A percentile compares a stretch with the other conserved stretches of the same genome.
Conservation (phyloP, 2,113 vertebrate species). For the Podiceps cristatus region DNA sequence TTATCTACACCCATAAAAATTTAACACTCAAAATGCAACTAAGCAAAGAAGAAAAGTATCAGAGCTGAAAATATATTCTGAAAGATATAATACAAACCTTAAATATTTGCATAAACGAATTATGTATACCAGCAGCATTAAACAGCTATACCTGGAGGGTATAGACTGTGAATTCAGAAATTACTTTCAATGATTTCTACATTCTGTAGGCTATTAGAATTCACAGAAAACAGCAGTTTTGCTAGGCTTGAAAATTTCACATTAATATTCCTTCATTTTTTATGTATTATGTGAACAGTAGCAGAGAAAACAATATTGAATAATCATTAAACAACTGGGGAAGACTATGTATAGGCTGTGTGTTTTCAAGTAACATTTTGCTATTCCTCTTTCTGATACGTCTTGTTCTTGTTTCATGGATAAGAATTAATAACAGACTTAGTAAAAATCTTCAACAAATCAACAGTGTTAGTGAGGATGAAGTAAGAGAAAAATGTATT, state of each 20-base stretch:
- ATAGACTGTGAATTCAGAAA: neutral
- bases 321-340: neutral
- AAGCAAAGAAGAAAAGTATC: neutral
- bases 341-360: neutral
- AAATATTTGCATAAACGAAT: slow-evolving; percentile 26
- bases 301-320: neutral
- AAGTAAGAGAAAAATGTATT: neutral
- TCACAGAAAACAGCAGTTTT: neutral
- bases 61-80: neutral
- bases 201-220: neutral
- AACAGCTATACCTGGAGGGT: neutral
- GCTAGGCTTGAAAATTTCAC: neutral
- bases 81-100: neutral
- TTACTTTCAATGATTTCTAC: neutral
- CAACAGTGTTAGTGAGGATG: neutral
- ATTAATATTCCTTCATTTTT: neutral
- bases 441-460: neutral
- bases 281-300: neutral
- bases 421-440: neutral
- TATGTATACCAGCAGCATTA: neutral
- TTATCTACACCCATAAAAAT: neutral
- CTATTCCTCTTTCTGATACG: neutral
- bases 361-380: neutral
- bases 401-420: neutral
- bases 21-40: neutral